Base-by-base conservation (phyloP, 2,113 vertebrate species). In the Genyomyrus donnyi region DNA sequence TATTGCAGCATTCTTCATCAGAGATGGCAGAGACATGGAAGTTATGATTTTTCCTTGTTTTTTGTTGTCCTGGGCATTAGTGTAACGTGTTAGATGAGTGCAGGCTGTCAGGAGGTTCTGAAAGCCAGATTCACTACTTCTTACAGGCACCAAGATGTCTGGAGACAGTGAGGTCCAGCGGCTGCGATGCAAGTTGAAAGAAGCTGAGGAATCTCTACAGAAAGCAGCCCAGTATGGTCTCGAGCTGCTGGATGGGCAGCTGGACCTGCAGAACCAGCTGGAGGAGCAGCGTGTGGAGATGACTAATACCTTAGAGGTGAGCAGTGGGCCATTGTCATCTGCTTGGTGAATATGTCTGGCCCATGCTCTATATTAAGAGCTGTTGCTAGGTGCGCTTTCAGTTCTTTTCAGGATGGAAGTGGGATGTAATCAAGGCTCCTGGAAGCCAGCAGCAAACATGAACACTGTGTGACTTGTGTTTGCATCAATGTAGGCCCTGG, bases 151-250 rank as follows among this genome's bases (percentile, higher is more conserved):
- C 52, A 17, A 94, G 93, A 96, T 95, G 95, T 91, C 70, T 62
- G 70, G 24, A 80, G 96, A 97, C 17, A 10, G 93, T 21, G 96
- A 98, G 86, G 80, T 96, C 7, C 90, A 95, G 89, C 92, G 84
- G 53, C 96, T 99, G 87, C 96, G 91, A 53, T 90, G 93, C 10
- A 97, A 96, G 88, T 95, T 99, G 48, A 96, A 93, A 92, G 97
- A 97, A 91, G 94, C 92, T 0, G 97, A 99, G 90, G 95, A 96
- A 0, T 96, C 97, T 89, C 91, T 97, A 50, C 95, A 96, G 1
- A 97, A 97, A 92, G 97, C 98, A 24, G 98, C 97, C 1, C 97
- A 98, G 0, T 98, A 98, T 92, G 98, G 98, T 3, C 92, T 99
- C 91, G 94, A 97, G 62, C 95, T 99, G 0, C 83, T 99, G 91